Conservation (phyloP, 1,140 invertebrate species). For the Idris sp. region DNA sequence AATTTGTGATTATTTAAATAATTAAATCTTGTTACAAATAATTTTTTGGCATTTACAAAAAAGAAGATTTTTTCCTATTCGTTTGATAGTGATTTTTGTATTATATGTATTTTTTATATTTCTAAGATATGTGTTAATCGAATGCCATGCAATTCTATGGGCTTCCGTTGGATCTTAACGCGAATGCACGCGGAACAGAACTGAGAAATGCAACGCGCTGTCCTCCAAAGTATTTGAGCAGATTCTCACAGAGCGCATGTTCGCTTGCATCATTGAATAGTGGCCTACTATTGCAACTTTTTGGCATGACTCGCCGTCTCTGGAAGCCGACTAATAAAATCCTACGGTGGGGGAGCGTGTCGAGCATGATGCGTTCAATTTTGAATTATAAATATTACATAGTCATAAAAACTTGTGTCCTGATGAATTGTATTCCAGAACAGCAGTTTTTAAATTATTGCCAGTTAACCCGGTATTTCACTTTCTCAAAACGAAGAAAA, state of each 20-base stretch:
- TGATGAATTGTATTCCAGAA: slow-evolving; percentile 1
- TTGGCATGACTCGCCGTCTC: slow-evolving; percentile 9
- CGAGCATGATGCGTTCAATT: slow-evolving; percentile 8
- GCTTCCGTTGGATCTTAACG: slow-evolving; percentile 58
- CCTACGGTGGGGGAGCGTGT: neutral
- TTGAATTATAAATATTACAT: slow-evolving; percentile 5
- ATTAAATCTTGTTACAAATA: too few relatives aligned
- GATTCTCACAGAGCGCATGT: slow-evolving; percentile 65
- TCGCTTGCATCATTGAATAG: slow-evolving; percentile 56
- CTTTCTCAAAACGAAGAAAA: neutral
- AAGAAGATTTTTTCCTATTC: neutral
- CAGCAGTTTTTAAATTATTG: slow-evolving; percentile 2
- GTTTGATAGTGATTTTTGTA: slow-evolving; percentile 17
- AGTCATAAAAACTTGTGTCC: slow-evolving; percentile 2
- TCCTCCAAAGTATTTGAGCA: slow-evolving; percentile 63
- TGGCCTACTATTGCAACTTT: slow-evolving; percentile 51
- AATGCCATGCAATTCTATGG: slow-evolving; percentile 11
- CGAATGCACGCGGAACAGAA: slow-evolving; percentile 75
- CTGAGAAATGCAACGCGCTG: slow-evolving; percentile 70
- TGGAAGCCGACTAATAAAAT: slow-evolving; percentile 25
- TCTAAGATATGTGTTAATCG: slow-evolving; percentile 36
- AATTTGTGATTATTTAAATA: too few relatives aligned
- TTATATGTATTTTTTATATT: too few relatives aligned
- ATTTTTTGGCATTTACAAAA: neutral
- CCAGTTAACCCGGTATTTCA: neutral